phyloP scores from a whole-genome alignment of 2,797 vertebrate genomes.

The Jordanella pulchra region DNA sequence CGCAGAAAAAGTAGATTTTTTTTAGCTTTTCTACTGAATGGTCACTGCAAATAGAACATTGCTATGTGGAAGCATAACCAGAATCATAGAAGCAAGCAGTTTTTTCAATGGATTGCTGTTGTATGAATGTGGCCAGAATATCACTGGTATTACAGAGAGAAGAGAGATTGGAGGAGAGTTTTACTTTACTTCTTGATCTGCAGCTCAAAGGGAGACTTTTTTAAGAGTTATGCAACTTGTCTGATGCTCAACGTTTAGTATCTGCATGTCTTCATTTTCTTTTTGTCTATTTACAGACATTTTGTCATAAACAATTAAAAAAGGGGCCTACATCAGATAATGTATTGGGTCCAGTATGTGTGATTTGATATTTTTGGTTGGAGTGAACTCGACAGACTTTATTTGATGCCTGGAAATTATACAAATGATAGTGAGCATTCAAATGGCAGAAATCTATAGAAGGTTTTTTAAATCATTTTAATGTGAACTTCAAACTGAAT shows the following conservation, averaged over 20 bases:
- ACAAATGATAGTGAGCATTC: conserved; percentile 4
- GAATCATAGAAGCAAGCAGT: too few relatives aligned
- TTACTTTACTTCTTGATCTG: background rate
- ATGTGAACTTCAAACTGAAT: conserved; percentile 2
- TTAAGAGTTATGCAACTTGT: too few relatives aligned
- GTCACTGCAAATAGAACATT: too few relatives aligned
- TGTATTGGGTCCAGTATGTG: background rate
- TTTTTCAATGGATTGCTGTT: too few relatives aligned
- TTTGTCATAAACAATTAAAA: background rate
- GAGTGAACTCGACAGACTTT: background rate
- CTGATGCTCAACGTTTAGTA: background rate
- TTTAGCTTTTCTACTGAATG: too few relatives aligned
- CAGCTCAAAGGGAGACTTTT: background rate
- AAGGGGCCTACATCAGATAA: background rate
- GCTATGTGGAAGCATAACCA: too few relatives aligned
- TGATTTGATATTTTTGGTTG: background rate
- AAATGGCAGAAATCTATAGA: background rate
- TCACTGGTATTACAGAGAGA: background rate
- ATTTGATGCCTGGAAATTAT: conserved; percentile 14
- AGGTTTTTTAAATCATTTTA: conserved; percentile 14
- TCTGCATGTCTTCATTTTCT: background rate
- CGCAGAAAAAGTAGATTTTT: too few relatives aligned
- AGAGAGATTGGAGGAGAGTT: background rate
- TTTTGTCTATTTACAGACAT: background rate
- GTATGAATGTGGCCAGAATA: background rate